Conservation (phyloP, 2,113 vertebrate genomes). For the Charadrius vociferus region DNA sequence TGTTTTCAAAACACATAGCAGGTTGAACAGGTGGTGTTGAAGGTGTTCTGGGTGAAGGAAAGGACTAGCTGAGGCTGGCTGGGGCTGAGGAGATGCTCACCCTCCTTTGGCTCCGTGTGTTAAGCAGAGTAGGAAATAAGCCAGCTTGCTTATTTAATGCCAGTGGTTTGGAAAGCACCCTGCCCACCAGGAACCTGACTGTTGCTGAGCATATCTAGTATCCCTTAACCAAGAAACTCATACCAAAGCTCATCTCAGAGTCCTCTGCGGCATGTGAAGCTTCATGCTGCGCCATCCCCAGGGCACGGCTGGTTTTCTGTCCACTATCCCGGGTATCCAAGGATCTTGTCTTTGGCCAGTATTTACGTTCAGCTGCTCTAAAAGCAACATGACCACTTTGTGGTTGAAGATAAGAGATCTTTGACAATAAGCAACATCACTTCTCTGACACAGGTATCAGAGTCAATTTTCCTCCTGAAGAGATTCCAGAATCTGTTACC, state of each 20-base stretch:
- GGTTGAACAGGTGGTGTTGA: slow-evolving; percentile 36
- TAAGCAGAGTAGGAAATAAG: neutral
- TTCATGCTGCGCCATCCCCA: neutral
- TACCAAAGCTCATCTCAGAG: neutral
- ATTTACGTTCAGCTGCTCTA: neutral
- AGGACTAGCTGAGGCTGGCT: slow-evolving; percentile 5
- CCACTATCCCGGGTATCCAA: neutral
- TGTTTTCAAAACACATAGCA: slow-evolving; percentile 67
- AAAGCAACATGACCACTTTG: neutral
- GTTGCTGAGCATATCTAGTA: neutral
- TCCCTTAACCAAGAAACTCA: accelerated
- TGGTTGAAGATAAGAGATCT: neutral
- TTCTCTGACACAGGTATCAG: neutral
- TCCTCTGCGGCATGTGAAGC: neutral
- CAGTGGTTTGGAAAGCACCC: neutral
- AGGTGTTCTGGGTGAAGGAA: slow-evolving; percentile 24
- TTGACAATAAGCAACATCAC: neutral
- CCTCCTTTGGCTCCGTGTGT: neutral
- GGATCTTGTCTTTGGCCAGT: neutral
- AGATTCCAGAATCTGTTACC: neutral
- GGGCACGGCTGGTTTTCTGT: neutral
- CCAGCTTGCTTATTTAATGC: neutral
- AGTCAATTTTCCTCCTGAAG: neutral
- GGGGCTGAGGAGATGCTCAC: neutral
- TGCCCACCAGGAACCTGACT: neutral